A percentile compares a stretch with the other conserved stretches of the same genome.
Conservation (phyloP, 2,888 invertebrate species). For the Drosophila quinaria region DNA sequence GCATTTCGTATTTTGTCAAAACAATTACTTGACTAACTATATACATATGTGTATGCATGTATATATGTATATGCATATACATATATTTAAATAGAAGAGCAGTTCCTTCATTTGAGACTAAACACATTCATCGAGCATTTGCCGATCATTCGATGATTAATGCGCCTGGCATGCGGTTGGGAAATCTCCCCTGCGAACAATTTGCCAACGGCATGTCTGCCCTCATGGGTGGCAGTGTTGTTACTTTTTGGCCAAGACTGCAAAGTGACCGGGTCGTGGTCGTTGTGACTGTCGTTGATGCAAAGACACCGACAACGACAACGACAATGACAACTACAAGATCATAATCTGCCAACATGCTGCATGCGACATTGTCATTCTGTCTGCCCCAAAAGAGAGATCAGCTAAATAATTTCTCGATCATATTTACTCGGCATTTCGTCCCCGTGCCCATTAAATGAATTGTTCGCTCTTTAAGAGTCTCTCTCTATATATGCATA, state of each 20-base stretch:
- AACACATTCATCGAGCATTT: constrained; percentile 37
- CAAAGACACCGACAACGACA: constrained; percentile 2
- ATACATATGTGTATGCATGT: neutral
- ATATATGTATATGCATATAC: neutral
- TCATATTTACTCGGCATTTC: constrained; percentile 39
- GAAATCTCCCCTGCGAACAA: constrained; percentile 66
- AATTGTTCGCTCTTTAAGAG: constrained; percentile 31
- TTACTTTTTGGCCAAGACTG: constrained; percentile 26
- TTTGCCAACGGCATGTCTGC: constrained; percentile 16
- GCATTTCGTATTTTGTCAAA: neutral
- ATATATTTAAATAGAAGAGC: constrained; percentile 10
- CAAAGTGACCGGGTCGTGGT: constrained; percentile 25
- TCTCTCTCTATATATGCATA: constrained; percentile 4
- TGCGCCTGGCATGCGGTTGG: constrained; percentile 71
- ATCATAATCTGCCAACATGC: neutral
- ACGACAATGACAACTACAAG: neutral
- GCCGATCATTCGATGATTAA: constrained; percentile 57
- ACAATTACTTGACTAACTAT: neutral
- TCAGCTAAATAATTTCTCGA: constrained; percentile 4
- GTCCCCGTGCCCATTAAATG: constrained; percentile 65
- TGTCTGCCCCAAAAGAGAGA: neutral
- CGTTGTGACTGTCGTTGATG: constrained; percentile 4
- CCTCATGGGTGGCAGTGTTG: constrained; percentile 11
- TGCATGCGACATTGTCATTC: constrained; percentile 22
- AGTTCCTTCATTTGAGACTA: constrained; percentile 28